Base-by-base conservation (phyloP, 92 coral and sea anemone species). In the Phenganax marumi region DNA sequence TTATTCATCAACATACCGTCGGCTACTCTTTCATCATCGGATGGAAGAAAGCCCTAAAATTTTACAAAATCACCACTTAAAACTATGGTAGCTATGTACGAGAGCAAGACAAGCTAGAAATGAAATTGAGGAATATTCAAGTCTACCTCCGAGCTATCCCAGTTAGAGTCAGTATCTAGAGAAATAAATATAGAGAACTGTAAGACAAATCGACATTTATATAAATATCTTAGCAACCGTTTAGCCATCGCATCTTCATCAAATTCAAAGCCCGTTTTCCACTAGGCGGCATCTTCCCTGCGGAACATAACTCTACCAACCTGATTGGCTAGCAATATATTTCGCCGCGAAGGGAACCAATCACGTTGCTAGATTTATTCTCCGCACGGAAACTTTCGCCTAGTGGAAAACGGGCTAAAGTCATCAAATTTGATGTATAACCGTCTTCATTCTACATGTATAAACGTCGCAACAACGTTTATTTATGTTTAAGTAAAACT, bases 121-220 rank as follows among this genome's bases (percentile, higher is more conserved):
- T 18, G 46, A n/a, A 24, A 65, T 46, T 33, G 5, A 33, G 0
- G 43, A 33, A 33, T 33, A 33, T 33, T 33, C 43, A 33, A 33
- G 77, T 90, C 86, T 85, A 94, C 98, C 73, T 94, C 97, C 1
- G 97, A 90, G 48, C 92, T 87, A 80, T 94, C 98, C 98, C 98
- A 94, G 19, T 90, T 93, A 0, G 98, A 92, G 73, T 90, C 98
- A 76, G 86, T 62, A 24, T 78, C 83, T 80, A 79, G 17, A 50
- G 57, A 75, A 84, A 33, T 33, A 33, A 33, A 33, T 33, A 33
- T 1, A 33, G 5, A 2, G 43, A 33, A 33, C 2, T 33, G 43
- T 33, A 33, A 33, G 43, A 33, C 5, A 2, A 1, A 33, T 33
- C 5, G 43, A 33, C 43, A 33, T 33, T 71, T 50, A 33, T 65